Conservation (phyloP, 2,113 vertebrate genomes). For the Cebus imitator region DNA sequence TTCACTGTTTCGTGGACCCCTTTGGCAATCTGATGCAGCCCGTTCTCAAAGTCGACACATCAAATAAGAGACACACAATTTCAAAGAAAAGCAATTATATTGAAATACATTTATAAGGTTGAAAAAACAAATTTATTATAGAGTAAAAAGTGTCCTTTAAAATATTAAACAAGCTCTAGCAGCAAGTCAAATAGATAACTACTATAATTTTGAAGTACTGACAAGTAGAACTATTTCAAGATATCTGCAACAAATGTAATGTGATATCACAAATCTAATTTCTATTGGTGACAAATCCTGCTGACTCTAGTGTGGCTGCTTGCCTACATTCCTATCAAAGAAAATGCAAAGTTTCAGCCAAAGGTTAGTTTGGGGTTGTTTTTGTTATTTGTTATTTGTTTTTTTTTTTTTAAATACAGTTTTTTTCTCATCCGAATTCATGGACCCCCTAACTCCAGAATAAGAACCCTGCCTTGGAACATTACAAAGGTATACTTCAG, state of each 20-base stretch:
- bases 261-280: conserved; percentile 45
- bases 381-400: not conserved
- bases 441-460: not conserved
- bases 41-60: not conserved
- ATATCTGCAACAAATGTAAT: conserved; percentile 25
- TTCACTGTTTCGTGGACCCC: not conserved
- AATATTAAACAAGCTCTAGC: conserved; percentile 58
- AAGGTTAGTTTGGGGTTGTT: not conserved
- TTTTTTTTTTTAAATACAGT: not conserved
- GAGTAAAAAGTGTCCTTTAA: conserved; percentile 30
- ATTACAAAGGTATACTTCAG: not conserved
- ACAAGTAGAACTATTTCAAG: conserved; percentile 59
- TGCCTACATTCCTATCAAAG: conserved; percentile 12
- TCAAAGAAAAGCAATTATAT: conserved; percentile 44
- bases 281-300: conserved; percentile 20
- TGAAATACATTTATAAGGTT: conserved; percentile 39
- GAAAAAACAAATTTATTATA: conserved; percentile 49
- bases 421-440: conserved; percentile 27
- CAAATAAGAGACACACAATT: not conserved
- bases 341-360: conserved; percentile 37
- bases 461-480: not conserved
- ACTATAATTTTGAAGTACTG: conserved; percentile 54
- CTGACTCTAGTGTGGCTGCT: not conserved
- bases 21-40: not conserved
- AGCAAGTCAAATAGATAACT: conserved; percentile 68